Conservation (phyloP, 2,888 invertebrate genomes). For the Eilema sororculum region DNA sequence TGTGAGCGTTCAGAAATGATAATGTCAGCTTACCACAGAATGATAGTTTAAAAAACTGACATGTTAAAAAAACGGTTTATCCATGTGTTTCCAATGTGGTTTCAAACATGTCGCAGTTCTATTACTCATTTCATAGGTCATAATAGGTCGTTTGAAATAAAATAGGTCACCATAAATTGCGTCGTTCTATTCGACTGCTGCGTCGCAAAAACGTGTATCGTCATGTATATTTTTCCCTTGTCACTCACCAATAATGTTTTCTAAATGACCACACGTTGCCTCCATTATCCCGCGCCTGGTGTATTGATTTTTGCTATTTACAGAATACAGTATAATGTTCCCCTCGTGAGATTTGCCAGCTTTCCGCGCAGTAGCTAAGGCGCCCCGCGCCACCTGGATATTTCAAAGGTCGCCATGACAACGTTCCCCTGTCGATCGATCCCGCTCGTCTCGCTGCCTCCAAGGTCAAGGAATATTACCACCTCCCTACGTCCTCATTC, state of each 20-base stretch:
- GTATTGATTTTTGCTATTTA: not conserved
- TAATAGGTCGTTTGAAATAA: not conserved
- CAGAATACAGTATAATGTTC: not conserved
- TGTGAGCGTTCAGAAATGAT: no score
- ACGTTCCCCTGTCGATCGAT: constrained; percentile 5
- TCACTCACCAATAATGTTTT: not conserved
- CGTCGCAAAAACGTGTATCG: not conserved
- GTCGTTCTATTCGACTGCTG: not conserved
- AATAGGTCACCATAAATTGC: not conserved
- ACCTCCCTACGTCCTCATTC: not conserved
- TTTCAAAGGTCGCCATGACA: not conserved
- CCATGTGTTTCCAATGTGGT: not conserved
- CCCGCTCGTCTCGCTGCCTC: not conserved
- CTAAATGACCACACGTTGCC: not conserved
- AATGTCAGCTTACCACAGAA: no score
- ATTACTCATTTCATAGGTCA: not conserved
- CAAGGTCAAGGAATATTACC: constrained; percentile 7
- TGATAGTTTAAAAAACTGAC: no score
- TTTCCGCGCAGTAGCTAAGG: not conserved
- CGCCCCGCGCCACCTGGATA: not conserved
- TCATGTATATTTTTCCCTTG: not conserved
- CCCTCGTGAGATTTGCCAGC: not conserved
- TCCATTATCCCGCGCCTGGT: not conserved
- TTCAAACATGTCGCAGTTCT: not conserved
- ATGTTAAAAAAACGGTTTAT: no score